These are phyloP conservation scores for Agrochola lota DNA, from an alignment of 2,888 invertebrate species.

Conservation along the genomic window DNA sequence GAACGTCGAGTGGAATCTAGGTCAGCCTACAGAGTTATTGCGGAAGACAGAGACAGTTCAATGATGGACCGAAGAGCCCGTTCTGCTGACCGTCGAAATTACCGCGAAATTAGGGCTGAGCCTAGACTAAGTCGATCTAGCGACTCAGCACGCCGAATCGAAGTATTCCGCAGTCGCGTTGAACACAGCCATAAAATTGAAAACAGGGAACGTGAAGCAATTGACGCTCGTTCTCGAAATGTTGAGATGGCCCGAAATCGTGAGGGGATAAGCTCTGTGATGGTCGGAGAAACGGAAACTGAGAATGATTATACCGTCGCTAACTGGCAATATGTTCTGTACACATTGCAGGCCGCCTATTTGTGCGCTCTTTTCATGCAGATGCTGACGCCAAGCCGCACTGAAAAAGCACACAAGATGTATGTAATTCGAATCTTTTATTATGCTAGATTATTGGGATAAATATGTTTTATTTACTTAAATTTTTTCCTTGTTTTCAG, in stretches of 20 bases:
- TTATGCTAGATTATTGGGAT: neutral
- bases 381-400: slow-evolving; percentile 69
- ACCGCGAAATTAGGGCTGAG: slow-evolving; percentile 37
- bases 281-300: slow-evolving; percentile 32
- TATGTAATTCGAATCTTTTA: slow-evolving; percentile 36
- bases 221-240: slow-evolving; percentile 58
- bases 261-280: slow-evolving; percentile 27
- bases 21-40: slow-evolving; percentile 29
- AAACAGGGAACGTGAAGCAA: slow-evolving; percentile 51
- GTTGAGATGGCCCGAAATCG: slow-evolving; percentile 50
- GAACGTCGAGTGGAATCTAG: slow-evolving; percentile 38
- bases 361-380: slow-evolving; percentile 78
- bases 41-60: slow-evolving; percentile 23
- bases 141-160: slow-evolving; percentile 25
- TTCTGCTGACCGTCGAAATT: slow-evolving; percentile 34
- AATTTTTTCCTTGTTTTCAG: slow-evolving; percentile 71
- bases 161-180: slow-evolving; percentile 28
- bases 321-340: slow-evolving; percentile 82
- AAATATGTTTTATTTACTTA: neutral
- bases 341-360: slow-evolving; percentile 82
- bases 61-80: slow-evolving; percentile 35
- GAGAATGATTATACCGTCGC: slow-evolving; percentile 49
- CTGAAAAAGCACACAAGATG: slow-evolving; percentile 69
- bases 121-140: slow-evolving; percentile 30
- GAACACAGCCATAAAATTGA: slow-evolving; percentile 37